Evolutionary conservation across 2,888 invertebrate species (phyloP), one percentile per base, ranked within the genome.

Genomic region (Eumerus sabulonum): DNA sequence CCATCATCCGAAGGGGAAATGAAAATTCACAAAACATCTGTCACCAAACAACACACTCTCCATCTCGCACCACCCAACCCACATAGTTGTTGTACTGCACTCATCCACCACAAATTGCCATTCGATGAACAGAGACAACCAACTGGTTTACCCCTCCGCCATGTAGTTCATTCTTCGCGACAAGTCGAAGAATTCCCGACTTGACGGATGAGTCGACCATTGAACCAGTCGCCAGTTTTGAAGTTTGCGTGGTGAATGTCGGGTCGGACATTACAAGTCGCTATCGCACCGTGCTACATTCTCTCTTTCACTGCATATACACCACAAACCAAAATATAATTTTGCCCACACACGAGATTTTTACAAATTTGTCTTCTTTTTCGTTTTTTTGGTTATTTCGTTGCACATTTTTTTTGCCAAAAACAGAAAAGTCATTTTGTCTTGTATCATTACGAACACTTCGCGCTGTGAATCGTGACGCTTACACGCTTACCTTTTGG

Each of bases 191-290:
- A 79, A 62, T 50, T 79, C 44, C 44, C 44, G 73, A 68, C 57
- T 42, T 79, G 79, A 79, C 56, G 64, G 79, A 74, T 70, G 74
- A 79, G 73, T 51, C 54, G 63, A 70, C 48, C 50, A 54, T 60
- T 44, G 64, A 79, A 79, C 74, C 51, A 73, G 79, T 82, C 83
- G 79, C 84, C 86, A 86, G 86, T 86, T 86, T 85, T 84, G 85
- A 86, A 86, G 86, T 84, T 86, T 86, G 86, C 86, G 86, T 86
- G 86, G 85, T 86, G 81, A 85, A 84, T 85, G 85, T 86, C 85
- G 85, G 79, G 73, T 79, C 64, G 79, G 79, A 62, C 70, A 74
- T 79, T 68, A 14, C 35, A 60, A 64, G 60, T 74, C 79, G 68
- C 79, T 73, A 60, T 64, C 63, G 77, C 77, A 77, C 62, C 77